Percentiles rank a stretch among this genome's conserved stretches.
Conservation (phyloP, 2,888 invertebrate genomes). For the Drosophila acutilabella region DNA sequence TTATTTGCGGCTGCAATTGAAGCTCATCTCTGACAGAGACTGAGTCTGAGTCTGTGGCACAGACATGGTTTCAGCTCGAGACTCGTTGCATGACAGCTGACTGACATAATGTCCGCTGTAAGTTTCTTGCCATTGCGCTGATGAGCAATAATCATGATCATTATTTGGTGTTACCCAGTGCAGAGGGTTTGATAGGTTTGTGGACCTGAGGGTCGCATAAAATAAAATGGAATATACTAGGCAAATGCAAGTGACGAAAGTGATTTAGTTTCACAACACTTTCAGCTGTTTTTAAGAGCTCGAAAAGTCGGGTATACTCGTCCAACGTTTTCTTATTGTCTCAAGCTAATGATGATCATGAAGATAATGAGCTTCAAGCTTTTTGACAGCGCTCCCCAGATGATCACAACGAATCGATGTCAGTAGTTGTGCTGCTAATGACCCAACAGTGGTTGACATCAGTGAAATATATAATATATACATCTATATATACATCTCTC, state of each 20-base stretch:
- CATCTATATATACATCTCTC: neutral
- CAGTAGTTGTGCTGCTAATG: constrained; percentile 49
- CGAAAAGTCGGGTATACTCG: neutral
- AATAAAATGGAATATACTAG: no score
- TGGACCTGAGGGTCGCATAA: no score
- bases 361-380: constrained; percentile 44
- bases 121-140: constrained; percentile 53
- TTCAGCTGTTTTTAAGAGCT: no score
- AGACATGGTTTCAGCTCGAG: constrained; percentile 24
- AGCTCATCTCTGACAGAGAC: constrained; percentile 36
- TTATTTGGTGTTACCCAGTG: neutral
- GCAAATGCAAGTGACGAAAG: no score
- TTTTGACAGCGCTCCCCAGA: constrained; percentile 55
- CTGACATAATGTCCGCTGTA: constrained; percentile 73
- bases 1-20: constrained; percentile 51
- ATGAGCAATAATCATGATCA: constrained; percentile 50
- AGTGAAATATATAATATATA: neutral
- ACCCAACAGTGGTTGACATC: constrained; percentile 30
- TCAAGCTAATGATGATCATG: constrained; percentile 16
- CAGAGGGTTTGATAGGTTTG: neutral
- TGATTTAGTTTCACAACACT: no score
- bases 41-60: constrained; percentile 10
- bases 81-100: constrained; percentile 68
- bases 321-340: neutral
- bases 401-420: constrained; percentile 12